Evolutionary conservation across 2,113 vertebrate genomes (phyloP).

Genomic region (Nanger granti): DNA sequence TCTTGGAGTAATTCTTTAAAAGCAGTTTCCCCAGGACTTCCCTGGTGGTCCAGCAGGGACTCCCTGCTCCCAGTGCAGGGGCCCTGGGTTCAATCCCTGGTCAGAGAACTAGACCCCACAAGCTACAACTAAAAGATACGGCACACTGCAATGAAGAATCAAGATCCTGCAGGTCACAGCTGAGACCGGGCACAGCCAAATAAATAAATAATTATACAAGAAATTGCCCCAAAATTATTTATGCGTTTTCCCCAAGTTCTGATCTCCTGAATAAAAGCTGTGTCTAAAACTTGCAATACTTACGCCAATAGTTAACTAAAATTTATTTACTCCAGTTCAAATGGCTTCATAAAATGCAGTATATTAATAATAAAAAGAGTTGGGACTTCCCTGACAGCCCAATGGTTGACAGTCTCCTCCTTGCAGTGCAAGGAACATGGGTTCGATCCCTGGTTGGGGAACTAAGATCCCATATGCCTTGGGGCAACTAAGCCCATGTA

Average conservation of each 20-base stretch:
- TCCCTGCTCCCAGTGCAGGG: not conserved
- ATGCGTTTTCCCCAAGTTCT: not conserved
- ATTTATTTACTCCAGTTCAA: not conserved
- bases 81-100: not conserved
- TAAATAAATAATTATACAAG: not conserved
- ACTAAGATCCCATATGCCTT: not conserved
- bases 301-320: not conserved
- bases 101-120: not conserved
- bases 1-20: not conserved
- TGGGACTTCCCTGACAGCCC: not conserved
- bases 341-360: not conserved
- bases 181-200: not conserved
- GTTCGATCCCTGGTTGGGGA: not conserved
- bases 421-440: not conserved
- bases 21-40: not conserved
- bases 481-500: not conserved
- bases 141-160: not conserved
- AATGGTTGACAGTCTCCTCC: not conserved
- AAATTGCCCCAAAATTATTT: not conserved
- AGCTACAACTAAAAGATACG: not conserved
- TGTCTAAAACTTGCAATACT: not conserved
- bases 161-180: not conserved
- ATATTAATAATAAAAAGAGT: not conserved
- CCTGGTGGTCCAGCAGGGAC: not conserved
- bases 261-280: not conserved